phyloP scores from a whole-genome alignment of 2,888 invertebrate genomes.

The Clitarchus hookeri region DNA sequence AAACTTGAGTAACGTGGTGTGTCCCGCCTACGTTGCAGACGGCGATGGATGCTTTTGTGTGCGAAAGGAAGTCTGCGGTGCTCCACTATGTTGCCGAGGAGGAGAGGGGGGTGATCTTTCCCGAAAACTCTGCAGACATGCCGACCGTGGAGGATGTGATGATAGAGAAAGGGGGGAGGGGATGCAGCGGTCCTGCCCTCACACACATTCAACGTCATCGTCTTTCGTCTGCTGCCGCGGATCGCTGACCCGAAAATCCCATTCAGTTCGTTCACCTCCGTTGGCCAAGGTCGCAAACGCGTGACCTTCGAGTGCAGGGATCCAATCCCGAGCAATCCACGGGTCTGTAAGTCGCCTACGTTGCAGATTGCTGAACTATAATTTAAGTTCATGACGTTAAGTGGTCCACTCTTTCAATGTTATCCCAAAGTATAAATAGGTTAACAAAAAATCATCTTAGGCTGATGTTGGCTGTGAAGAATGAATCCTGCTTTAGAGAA shows the following conservation, averaged over 20 bases:
- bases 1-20: neutral
- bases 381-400: too few relatives aligned
- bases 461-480: too few relatives aligned
- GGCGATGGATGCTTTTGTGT: neutral
- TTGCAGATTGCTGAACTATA: too few relatives aligned
- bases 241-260: neutral
- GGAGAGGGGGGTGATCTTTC: neutral
- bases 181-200: neutral
- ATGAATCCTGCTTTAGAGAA: too few relatives aligned
- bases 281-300: neutral
- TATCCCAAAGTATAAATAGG: too few relatives aligned
- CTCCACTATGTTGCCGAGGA: neutral
- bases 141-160: neutral
- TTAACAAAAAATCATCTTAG: too few relatives aligned
- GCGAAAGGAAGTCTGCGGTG: neutral
- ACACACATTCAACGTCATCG: neutral
- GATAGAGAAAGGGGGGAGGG: neutral
- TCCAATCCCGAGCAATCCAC: too few relatives aligned
- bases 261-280: neutral
- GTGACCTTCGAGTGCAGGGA: neutral
- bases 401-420: too few relatives aligned
- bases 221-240: neutral
- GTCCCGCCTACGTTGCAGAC: neutral
- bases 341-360: too few relatives aligned
- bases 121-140: neutral